Evolutionary conservation across 2,888 invertebrate species (phyloP), one percentile per base, ranked within the genome.

Genomic region (Caenorhabditis japonica): DNA sequence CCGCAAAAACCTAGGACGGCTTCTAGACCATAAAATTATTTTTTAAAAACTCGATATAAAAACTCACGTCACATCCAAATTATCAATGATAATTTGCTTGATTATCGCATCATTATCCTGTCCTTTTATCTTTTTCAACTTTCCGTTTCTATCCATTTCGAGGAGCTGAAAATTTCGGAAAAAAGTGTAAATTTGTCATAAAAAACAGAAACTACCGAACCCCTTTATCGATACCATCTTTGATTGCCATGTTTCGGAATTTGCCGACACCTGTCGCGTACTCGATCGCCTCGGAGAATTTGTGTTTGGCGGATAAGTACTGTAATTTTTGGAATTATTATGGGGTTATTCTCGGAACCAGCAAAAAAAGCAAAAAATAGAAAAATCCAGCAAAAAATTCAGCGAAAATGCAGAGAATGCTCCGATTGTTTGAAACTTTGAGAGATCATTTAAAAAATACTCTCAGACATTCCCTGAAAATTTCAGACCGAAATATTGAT

Each of bases 71-170:
- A 95, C 94, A 86, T 95, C 94, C 92, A 95, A 93, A 87, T 94
- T 95, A 80, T 94, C 93, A 88, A 93, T 94, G 66, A 96, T 92
- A 2, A 96, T 92, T 87, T 92, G 91, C 75, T 92, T 91, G 59
- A 95, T 92, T 38, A 94, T 91, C 68, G 90, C 90, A 86, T 95
- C 94, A 76, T 93, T 91, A 88, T 94, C 93, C 80, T 92, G 92
- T 88, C 82, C 83, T 34, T 76, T 76, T 21, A 60, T 60, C 51
- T 83, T 86, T 53, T 83, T 82, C 59, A 84, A 74, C 47, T 86
- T 86, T 51, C 86, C 87, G 38, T 76, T 70, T 19, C 60, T 43
- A 58, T 85, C 85, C 59, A 85, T 77, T 53, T 86, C 85, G 25
- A 86, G 52, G 17, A 80, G 68, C 76, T 79, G 19, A 39, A 74